phyloP scores from a whole-genome alignment of 2,888 invertebrate genomes.

The Leptopterna dolabrata region DNA sequence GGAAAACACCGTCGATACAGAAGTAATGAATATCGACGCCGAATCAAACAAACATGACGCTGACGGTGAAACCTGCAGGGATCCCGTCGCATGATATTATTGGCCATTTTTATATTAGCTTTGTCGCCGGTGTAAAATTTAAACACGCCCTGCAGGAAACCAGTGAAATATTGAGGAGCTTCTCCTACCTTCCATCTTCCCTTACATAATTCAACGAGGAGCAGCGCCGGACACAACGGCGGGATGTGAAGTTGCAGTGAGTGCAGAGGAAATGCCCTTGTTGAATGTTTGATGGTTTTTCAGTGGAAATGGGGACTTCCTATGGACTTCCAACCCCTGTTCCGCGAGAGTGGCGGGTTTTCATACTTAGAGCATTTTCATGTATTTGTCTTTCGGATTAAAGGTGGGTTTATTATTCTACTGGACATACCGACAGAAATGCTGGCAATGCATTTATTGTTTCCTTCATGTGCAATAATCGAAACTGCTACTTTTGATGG shows the following conservation, averaged over 20 bases:
- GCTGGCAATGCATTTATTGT: too few relatives aligned
- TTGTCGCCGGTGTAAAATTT: not conserved
- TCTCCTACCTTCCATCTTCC: not conserved
- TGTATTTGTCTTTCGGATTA: not conserved
- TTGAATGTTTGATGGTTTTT: not conserved
- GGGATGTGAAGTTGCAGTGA: not conserved
- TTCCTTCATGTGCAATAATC: too few relatives aligned
- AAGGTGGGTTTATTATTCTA: too few relatives aligned
- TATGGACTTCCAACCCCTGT: not conserved
- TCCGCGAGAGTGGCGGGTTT: not conserved
- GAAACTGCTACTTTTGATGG: too few relatives aligned
- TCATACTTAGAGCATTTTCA: not conserved
- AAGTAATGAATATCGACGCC: not conserved
- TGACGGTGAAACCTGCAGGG: not conserved
- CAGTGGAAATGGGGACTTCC: not conserved
- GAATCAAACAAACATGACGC: not conserved
- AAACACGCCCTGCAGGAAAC: not conserved
- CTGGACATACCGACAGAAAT: too few relatives aligned
- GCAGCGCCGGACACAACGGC: not conserved
- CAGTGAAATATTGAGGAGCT: not conserved
- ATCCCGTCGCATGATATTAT: not conserved
- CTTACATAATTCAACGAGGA: not conserved
- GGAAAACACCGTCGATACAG: not conserved
- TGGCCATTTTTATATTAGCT: not conserved
- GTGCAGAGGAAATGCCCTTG: slow-evolving; percentile 4